Conservation (phyloP, 2,797 vertebrate species). For the Cynopterus sphinx region DNA sequence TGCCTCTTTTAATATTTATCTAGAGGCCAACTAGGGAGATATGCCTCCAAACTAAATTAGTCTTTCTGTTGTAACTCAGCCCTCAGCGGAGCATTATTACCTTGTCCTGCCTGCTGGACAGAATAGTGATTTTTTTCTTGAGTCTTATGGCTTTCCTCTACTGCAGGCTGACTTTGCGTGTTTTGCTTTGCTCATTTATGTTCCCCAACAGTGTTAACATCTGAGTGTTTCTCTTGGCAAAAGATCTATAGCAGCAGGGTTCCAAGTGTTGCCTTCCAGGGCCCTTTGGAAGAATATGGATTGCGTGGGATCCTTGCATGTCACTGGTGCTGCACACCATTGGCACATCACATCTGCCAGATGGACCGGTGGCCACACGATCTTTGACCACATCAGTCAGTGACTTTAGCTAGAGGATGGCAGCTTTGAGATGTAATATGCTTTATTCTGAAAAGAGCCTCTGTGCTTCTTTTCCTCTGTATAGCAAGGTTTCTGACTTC, state of each 20-base stretch:
- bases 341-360: neutral
- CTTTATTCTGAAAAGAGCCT: neutral
- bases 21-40: conserved; percentile 36
- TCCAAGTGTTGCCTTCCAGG: neutral
- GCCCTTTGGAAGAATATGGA: neutral
- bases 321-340: neutral
- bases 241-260: neutral
- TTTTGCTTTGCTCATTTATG: conserved; percentile 48
- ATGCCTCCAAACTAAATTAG: conserved; percentile 10
- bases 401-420: neutral
- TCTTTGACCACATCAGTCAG: neutral
- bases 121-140: conserved; percentile 11
- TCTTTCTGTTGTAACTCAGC: neutral
- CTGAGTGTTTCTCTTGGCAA: conserved; percentile 50
- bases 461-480: neutral
- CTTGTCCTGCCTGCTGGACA: neutral
- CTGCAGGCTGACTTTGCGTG: neutral
- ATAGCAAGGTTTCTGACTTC: neutral
- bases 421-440: neutral
- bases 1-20: conserved; percentile 57
- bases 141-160: neutral
- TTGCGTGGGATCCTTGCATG: neutral
- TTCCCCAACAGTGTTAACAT: conserved; percentile 12
- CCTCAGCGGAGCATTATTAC: neutral
- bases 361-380: neutral